Percentiles rank a stretch among this genome's conserved stretches.
phyloP scores from a whole-genome alignment of 2,888 invertebrate species.

The Caenorhabditis sp. region DNA sequence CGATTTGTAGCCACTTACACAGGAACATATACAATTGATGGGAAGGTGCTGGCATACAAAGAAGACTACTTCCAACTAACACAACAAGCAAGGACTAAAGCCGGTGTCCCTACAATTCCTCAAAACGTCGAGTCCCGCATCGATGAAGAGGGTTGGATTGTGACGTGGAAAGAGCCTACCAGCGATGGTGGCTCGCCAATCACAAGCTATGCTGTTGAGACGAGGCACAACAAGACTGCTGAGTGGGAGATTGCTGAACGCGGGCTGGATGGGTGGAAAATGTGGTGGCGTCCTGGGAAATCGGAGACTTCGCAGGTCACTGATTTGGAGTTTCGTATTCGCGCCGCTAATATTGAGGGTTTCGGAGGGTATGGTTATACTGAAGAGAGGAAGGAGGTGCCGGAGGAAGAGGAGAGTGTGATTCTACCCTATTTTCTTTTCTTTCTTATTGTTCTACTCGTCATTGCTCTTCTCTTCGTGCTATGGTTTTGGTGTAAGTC shows the following conservation, averaged over 20 bases:
- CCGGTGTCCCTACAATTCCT: constrained; percentile 68
- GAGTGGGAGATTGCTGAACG: constrained; percentile 71
- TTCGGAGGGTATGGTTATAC: constrained; percentile 64
- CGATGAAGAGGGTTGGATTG: constrained; percentile 64
- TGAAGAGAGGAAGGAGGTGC: constrained; percentile 38
- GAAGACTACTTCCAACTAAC: constrained; percentile 64
- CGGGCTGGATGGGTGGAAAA: constrained; percentile 61
- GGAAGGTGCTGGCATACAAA: constrained; percentile 47
- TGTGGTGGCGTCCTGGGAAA: constrained; percentile 60
- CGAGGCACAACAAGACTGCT: constrained; percentile 57
- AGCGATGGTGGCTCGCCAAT: constrained; percentile 67
- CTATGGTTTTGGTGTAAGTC: constrained; percentile 39
- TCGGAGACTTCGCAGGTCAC: constrained; percentile 28
- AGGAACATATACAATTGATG: constrained; percentile 43
- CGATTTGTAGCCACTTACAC: constrained; percentile 66
- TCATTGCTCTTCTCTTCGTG: constrained; percentile 27
- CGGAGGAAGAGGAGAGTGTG: constrained; percentile 27
- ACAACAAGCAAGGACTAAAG: constrained; percentile 67
- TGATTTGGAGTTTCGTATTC: constrained; percentile 59
- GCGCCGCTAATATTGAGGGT: constrained; percentile 70
- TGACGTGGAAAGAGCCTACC: constrained; percentile 65
- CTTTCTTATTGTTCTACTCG: constrained; percentile 21
- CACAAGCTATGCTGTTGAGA: constrained; percentile 67
- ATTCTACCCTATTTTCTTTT: constrained; percentile 24
- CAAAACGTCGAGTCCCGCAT: constrained; percentile 52